Base-by-base conservation (phyloP, 1,140 invertebrate genomes). In the Brachionus rotundiformis region DNA sequence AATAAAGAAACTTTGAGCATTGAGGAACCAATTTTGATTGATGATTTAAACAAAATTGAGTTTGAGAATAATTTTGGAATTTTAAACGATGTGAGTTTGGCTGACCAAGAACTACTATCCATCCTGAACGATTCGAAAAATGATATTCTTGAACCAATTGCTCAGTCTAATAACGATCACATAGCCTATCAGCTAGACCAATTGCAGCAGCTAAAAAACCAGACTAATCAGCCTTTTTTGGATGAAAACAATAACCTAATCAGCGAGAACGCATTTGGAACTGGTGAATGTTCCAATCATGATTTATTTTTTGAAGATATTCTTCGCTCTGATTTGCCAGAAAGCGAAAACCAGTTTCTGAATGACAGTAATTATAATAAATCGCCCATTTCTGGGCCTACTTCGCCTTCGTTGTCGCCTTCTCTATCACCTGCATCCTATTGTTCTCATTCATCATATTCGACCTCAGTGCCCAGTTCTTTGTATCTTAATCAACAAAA, bases 271-370 rank as follows among this genome's bases (percentile, higher is more conserved):
- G 7, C 63, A 8, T 68, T 68, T 19, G 29, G 7, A 10, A 31
- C 29, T 19, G 16, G 2, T 6, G 63, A 68, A 5, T 68, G 16
- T 27, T 39, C 47, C 8, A 59, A 79, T 31, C 23, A 79, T 13
- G 76, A 79, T 23, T 59, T 79, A 25, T 59, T 79, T 54, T 36
- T 79, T 13, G 76, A 79, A 16, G 76, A 79, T 31, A 59, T 79
- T 3, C 19, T 79, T 1, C 36, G 25, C 13, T 44, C 44, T 10
- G 39, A 77, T 10, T 44, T 75, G 11, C 36, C 39, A 16, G 49
- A 77, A n/a, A 47, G n/a, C 27, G 73, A 79, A 10, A 79, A 63
- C 33, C 6, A 39, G 8, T 79, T 79, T 16, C 47, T 41, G 7
- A 44, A 31, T n/a, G 39, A 73, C 16, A n/a, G 16, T 6, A 73